A percentile compares a stretch with the other conserved stretches of the same genome.
Conservation (phyloP, 35 echinoderm and acorn worm species). For the Ophioderma brevispina region DNA sequence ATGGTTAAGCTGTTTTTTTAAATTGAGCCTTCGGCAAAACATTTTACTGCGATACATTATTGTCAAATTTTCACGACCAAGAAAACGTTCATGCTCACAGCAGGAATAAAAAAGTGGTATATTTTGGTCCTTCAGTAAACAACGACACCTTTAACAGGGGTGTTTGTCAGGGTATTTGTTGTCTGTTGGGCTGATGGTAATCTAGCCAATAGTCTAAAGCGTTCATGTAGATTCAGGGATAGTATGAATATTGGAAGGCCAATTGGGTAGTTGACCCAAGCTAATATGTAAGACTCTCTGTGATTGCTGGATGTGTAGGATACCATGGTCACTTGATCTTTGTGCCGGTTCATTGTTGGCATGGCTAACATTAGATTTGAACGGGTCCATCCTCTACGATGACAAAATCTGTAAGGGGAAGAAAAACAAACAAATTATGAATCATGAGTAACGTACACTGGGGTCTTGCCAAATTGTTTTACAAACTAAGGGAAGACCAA, state of each 20-base stretch:
- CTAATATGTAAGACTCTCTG: constrained; percentile 47
- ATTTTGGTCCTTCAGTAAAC: constrained; percentile 40
- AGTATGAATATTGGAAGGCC: constrained; percentile 49
- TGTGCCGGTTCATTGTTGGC: constrained; percentile 76
- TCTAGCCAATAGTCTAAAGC: constrained; percentile 44
- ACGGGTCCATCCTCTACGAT: constrained; percentile 68
- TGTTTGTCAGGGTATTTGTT: constrained; percentile 3
- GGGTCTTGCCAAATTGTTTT: too few species aligned
- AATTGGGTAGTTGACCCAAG: constrained; percentile 77
- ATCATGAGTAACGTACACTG: too few species aligned
- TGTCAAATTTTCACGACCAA: constrained; percentile 89
- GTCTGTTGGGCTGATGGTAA: background rate
- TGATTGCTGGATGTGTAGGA: constrained; percentile 44
- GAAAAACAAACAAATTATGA: background rate
- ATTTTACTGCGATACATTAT: background rate
- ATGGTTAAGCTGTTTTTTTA: background rate
- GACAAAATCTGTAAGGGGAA: constrained; percentile 70
- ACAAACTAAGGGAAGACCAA: too few species aligned
- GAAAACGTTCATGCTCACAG: constrained; percentile 82
- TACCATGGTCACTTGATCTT: constrained; percentile 77
- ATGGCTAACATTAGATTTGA: constrained; percentile 83
- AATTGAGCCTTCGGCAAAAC: background rate
- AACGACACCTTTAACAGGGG: constrained; percentile 56
- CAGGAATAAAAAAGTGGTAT: constrained; percentile 77
- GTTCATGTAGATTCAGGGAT: constrained; percentile 17